Percentiles rank a stretch among this genome's conserved stretches.
phyloP scores from a whole-genome alignment of 2,113 vertebrate genomes.

The Amia ocellicauda region DNA sequence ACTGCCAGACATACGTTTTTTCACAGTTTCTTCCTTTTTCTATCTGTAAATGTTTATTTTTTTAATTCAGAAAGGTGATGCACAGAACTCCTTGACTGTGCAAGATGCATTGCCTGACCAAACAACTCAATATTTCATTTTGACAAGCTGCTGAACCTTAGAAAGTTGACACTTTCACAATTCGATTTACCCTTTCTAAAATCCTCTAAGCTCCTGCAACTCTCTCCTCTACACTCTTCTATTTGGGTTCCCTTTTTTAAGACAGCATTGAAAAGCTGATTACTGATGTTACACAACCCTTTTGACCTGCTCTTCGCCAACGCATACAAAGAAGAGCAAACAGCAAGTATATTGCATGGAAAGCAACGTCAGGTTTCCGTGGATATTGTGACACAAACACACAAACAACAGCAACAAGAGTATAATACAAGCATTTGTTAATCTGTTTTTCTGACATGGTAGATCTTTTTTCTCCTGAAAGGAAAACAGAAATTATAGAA shows the following conservation, averaged over 20 bases:
- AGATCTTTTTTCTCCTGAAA: too few species aligned
- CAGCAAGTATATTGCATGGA: slow-evolving; percentile 8
- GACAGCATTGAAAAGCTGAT: slow-evolving; percentile 47
- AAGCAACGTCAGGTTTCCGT: neutral
- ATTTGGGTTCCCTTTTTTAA: slow-evolving; percentile 30
- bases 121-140: slow-evolving; percentile 47
- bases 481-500: too few species aligned
- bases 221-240: slow-evolving; percentile 34
- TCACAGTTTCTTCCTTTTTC: slow-evolving; percentile 25
- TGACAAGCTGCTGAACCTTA: slow-evolving; percentile 41
- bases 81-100: slow-evolving; percentile 37
- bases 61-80: slow-evolving; percentile 28
- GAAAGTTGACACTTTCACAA: slow-evolving; percentile 42
- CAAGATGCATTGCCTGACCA: slow-evolving; percentile 40
- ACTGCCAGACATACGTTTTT: neutral
- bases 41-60: slow-evolving; percentile 11
- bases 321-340: slow-evolving; percentile 17
- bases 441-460: too few species aligned
- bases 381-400: too few species aligned
- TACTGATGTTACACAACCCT: slow-evolving; percentile 31
- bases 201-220: slow-evolving; percentile 25
- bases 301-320: slow-evolving; percentile 25
- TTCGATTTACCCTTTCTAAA: slow-evolving; percentile 40
- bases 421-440: too few species aligned
- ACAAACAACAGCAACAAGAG: too few species aligned